phyloP scores from a whole-genome alignment of 2,113 vertebrate species.

The Montifringilla adamsi region DNA sequence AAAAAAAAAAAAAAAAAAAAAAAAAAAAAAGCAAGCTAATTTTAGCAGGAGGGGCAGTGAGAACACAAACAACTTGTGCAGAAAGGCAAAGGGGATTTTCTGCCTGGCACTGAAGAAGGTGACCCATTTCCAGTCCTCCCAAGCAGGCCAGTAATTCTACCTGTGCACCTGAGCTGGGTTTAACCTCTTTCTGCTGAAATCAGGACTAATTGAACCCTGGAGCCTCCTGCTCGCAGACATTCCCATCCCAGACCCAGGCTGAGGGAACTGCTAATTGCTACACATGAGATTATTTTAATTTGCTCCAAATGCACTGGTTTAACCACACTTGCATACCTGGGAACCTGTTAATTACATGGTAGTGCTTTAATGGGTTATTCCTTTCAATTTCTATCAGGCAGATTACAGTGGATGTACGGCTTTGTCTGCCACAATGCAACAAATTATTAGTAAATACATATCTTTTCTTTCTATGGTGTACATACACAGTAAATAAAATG shows the following conservation, averaged over 20 bases:
- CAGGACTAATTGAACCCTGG: neutral
- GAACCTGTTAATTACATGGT: neutral
- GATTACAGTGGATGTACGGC: neutral
- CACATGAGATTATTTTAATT: slow-evolving; percentile 6
- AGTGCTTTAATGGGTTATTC: neutral
- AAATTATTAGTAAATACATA: neutral
- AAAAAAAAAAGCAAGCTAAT: neutral
- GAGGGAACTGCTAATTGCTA: neutral
- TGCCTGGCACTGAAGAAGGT: neutral
- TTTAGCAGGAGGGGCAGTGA: neutral
- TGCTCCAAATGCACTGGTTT: neutral
- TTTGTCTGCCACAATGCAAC: neutral
- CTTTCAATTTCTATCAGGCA: neutral
- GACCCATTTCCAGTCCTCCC: neutral
- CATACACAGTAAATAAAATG: neutral
- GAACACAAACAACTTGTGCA: neutral
- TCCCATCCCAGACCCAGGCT: neutral
- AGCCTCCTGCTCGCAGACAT: neutral
- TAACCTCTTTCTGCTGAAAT: neutral
- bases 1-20: neutral
- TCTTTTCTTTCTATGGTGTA: neutral
- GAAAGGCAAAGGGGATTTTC: neutral
- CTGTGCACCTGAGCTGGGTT: neutral
- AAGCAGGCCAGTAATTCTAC: neutral
- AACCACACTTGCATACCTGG: neutral